phyloP scores from a whole-genome alignment of 2,797 vertebrate species.

The Gymnoscopelus microlampas region DNA sequence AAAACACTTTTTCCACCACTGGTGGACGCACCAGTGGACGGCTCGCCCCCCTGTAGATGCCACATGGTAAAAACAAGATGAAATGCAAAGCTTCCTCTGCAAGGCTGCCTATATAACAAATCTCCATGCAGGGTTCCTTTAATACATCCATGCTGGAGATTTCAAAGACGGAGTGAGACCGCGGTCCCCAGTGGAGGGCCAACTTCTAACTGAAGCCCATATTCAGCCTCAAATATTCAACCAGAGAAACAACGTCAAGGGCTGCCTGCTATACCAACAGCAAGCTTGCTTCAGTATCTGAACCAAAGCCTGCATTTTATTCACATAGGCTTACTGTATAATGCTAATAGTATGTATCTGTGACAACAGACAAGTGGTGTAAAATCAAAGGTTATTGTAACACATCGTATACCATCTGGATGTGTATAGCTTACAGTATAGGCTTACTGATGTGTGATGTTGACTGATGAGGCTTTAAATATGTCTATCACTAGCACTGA shows the following conservation, averaged over 20 bases:
- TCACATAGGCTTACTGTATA: constrained; percentile 17
- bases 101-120: constrained; percentile 66
- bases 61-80: constrained; percentile 59
- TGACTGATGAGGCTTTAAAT: constrained; percentile 30
- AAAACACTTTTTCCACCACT: too few species aligned
- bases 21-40: too few species aligned
- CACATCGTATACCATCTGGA: too few species aligned
- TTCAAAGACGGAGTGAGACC: constrained; percentile 60
- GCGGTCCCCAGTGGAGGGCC: constrained; percentile 54
- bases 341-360: constrained; percentile 31
- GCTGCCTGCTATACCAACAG: constrained; percentile 47
- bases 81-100: constrained; percentile 62
- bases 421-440: constrained; percentile 23
- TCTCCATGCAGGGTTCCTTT: constrained; percentile 33
- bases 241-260: constrained; percentile 64
- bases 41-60: too few species aligned
- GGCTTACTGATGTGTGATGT: too few species aligned
- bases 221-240: constrained; percentile 62
- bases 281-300: constrained; percentile 69
- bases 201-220: constrained; percentile 47
- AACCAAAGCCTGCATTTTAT: constrained; percentile 47
- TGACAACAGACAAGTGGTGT: constrained; percentile 33
- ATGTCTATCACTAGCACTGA: constrained; percentile 35
- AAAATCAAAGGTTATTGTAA: constrained; percentile 48
- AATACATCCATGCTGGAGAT: constrained; percentile 30